Base-by-base conservation (phyloP, 2,113 vertebrate species). In the Spheniscus mendiculus region DNA sequence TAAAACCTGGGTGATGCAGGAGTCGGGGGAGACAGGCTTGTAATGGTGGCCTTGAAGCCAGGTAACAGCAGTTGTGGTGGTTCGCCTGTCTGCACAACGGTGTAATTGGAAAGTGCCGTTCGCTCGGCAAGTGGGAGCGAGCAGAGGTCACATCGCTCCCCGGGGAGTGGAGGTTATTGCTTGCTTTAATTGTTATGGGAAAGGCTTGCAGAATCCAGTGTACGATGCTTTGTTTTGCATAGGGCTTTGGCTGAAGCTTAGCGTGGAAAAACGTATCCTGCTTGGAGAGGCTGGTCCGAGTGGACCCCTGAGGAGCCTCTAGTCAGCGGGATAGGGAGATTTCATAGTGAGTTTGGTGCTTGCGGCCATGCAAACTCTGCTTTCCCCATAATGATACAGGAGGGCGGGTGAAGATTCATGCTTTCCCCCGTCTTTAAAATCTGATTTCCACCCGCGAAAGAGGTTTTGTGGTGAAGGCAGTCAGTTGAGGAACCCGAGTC, bases 201-300 rank as follows among this genome's bases (percentile, higher is more conserved):
- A 52, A 53, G 36, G 7, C 50, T 30, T 9, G 23, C 45, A 16
- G 45, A 29, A 59, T 18, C 19, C 25, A 3, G 21, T 2, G 11
- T 3, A 5, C 1, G 13, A 27, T n/a, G 44, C 19, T 59, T 7
- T 4, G 1, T 6, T 50, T 59, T 63, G 49, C 10, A 3, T 0
- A 15, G 65, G 34, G n/a, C 11, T 78, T 34, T 81, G 53, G 18
- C 21, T 65, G 27, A 40, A 56, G 42, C 21, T 73, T 65, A 34
- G 55, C 69, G 4, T 26, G 34, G 63, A 49, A 15, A 55, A 69
- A 50, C 6, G 11, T 19, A 38, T 47, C 32, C 21, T 65, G 20
- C 47, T 36, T 13, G 52, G 18, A 10, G 14, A 49, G 12, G 38
- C 9, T 34, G 61, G 5, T 56, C 52, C 2, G 1, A 15, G 32